Conservation (phyloP, 2,113 vertebrate species). For the Ia io region DNA sequence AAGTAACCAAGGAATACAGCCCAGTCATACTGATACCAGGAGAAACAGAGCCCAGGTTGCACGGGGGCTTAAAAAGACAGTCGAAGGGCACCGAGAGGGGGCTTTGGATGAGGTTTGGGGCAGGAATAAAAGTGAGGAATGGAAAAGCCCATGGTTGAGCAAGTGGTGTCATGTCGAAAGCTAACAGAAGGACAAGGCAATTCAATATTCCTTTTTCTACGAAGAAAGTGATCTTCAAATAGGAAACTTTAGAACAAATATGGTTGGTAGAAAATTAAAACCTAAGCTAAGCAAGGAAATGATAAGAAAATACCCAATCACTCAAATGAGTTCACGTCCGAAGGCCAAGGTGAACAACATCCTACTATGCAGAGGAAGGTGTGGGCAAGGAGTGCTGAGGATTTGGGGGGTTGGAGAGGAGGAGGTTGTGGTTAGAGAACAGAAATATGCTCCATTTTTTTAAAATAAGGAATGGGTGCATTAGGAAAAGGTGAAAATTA, state of each 20-base stretch:
- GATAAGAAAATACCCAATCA: neutral
- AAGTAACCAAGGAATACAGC: neutral
- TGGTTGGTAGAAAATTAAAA: neutral
- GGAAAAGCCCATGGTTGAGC: neutral
- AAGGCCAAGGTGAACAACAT: neutral
- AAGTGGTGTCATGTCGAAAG: neutral
- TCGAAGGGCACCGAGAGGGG: neutral
- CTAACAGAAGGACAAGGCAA: neutral
- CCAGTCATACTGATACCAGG: neutral
- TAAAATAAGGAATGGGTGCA: neutral
- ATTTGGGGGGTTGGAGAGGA: neutral
- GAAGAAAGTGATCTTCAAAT: neutral
- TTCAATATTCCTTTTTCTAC: neutral
- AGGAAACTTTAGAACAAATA: constrained; percentile 18
- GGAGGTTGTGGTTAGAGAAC: neutral
- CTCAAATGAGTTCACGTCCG: neutral
- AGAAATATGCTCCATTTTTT: neutral
- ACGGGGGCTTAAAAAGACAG: neutral
- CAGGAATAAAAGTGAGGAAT: neutral
- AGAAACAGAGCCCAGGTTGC: neutral
- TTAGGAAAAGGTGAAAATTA: neutral
- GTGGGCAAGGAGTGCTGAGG: accelerated
- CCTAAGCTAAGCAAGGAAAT: neutral
- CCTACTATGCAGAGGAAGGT: neutral
- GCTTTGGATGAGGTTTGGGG: neutral